Evolutionary conservation across 2,797 vertebrate species (phyloP), one percentile per base, ranked within the genome.

Genomic region (Acanthis flammea): DNA sequence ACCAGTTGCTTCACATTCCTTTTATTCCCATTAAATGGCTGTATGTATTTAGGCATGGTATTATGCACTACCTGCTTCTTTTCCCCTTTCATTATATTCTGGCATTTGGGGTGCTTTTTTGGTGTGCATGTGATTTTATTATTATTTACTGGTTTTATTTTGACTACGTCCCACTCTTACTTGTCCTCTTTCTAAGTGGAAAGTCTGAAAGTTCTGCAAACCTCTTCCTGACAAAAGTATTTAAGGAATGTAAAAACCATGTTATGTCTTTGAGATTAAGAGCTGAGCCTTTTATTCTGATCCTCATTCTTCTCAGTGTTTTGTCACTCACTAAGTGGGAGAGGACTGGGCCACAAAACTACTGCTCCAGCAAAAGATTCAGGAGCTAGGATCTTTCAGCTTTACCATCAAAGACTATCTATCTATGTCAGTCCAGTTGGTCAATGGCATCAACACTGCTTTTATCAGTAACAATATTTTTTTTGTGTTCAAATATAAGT

Each of bases 51-150:
- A 76, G n/a, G 30, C 47, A 73, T 6, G 9, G 22, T 50, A 66
- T 54, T 83, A 71, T 10, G 3, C 35, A 50, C 7, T 17, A 74
- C 9, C 7, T 83, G 23, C 4, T 23, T 72, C 31, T 67, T 58
- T 66, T 12, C 9, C 14, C n/a, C 22, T 86, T 84, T 16, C 6
- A 14, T 50, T 5, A 55, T 54, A 57, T 41, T 78, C 42, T 53
- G 35, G 33, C 22, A 2, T 62, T 39, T n/a, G n/a, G 19, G 12
- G 0, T 1, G 0, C 5, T 35, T 63, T 31, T 7, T 28, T 12
- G 4, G 22, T 35, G 19, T 23, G 9, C 10, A 4, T 21, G 10
- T 35, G 10, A 35, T 53, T 42, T 23, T 45, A 50, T 27, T 33
- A 44, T 37, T n/a, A n/a, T 27, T 31, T 12, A 41, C 16, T 33